Base-by-base conservation (phyloP, 2,113 vertebrate species). In the Mirza zaza region DNA sequence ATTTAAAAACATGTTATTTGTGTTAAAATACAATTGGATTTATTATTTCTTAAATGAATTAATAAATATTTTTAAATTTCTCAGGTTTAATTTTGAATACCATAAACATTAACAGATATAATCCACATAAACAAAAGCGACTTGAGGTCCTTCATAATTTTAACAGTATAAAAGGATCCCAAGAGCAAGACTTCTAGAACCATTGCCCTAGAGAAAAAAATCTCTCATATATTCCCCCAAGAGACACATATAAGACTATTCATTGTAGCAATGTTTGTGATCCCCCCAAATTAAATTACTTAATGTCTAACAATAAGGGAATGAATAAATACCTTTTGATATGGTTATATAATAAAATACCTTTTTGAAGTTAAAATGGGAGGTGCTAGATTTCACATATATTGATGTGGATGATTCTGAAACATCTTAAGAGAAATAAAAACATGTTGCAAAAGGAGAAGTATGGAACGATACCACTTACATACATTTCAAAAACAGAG, bases 181-280 rank as follows among this genome's bases (percentile, higher is more conserved):
- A 45, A 79, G 73, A 91, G 65, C 55, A 85, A 97, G 90, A 82
- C 79, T 91, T 81, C 59, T 29, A 93, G 86, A 88, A 85, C 36
- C 4, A 32, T 21, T 81, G 39, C 21, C 61, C 45, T 77, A 36
- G 55, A 86, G 57, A 92, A 95, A 95, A 84, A 92, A 61, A 84
- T 27, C 11, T 92, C 14, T 36, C 27, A 0, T 29, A 12, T 77
- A 10, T 32, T 8, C 42, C 23, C 57, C 70, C 45, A 89, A 70
- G 29, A 91, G 61, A 91, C 18, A 71, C 1, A 4, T 4, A 42
- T 2, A 89, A 86, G 27, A 23, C 12, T 52, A 29, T 45, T 91
- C 12, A 32, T 45, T 63, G 39, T 32, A 90, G 25, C 63, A 82
- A 52, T 27, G 57, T 63, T 86, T 71, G 36, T 71, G 32, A 76